Conservation (phyloP, 1,140 invertebrate species). For the Oedothorax gibbosus region DNA sequence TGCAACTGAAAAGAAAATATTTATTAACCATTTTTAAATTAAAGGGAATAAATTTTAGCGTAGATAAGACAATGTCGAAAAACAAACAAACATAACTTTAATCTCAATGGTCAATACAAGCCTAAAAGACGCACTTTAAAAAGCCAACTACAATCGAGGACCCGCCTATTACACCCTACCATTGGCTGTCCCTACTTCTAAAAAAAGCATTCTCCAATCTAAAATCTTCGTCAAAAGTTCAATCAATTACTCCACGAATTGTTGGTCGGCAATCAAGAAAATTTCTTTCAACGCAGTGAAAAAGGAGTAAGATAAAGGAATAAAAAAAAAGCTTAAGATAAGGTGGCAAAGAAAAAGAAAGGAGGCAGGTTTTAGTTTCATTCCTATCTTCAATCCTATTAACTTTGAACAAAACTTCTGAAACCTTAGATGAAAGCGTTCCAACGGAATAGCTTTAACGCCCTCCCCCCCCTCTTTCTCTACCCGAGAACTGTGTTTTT, state of each 20-base stretch:
- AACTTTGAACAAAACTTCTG: constrained; percentile 61
- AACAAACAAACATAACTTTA: too few relatives aligned
- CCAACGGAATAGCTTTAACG: constrained; percentile 59
- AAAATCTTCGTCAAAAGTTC: constrained; percentile 58
- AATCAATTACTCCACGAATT: constrained; percentile 58
- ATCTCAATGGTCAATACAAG: too few relatives aligned
- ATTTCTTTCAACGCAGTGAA: constrained; percentile 32
- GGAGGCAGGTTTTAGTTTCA: constrained; percentile 57
- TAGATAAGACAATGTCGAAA: too few relatives aligned
- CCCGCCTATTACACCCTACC: background rate
- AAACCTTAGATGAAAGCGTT: constrained; percentile 60
- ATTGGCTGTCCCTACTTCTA: constrained; percentile 15
- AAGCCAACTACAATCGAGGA: background rate
- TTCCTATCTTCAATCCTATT: constrained; percentile 60
- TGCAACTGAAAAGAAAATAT: too few relatives aligned
- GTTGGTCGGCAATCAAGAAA: constrained; percentile 52
- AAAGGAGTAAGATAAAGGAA: constrained; percentile 18
- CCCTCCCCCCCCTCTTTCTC: constrained; percentile 10
- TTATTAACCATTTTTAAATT: too few relatives aligned
- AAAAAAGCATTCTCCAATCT: constrained; percentile 31
- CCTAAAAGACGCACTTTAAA: too few relatives aligned
- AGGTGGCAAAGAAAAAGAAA: constrained; percentile 26
- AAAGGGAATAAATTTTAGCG: too few relatives aligned
- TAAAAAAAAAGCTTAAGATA: constrained; percentile 31
- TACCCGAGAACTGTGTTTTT: constrained; percentile 37